Conservation (phyloP, 2,113 vertebrate genomes). For the Chitala chitala region DNA sequence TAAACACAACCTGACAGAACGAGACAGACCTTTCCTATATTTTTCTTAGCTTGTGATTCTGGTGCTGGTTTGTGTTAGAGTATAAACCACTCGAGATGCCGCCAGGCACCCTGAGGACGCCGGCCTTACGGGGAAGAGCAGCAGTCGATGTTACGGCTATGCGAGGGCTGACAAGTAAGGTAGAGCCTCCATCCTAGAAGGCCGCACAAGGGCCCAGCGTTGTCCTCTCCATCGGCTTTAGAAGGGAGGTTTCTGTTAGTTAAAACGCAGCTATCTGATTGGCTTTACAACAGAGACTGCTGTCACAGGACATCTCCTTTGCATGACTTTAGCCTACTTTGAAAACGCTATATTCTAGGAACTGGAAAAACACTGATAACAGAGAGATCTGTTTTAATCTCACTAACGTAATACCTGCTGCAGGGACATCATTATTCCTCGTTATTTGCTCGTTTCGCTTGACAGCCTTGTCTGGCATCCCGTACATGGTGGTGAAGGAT, state of each 20-base stretch:
- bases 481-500: background rate
- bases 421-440: background rate
- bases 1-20: slow-evolving; percentile 6
- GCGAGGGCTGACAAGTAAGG: slow-evolving; percentile 23
- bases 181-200: background rate
- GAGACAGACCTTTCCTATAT: background rate
- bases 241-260: background rate
- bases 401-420: background rate
- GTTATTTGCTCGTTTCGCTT: background rate
- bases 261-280: slow-evolving; percentile 8
- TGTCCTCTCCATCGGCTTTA: background rate
- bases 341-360: background rate
- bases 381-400: background rate
- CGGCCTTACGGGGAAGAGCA: background rate
- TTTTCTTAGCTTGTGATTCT: background rate
- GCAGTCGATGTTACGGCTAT: slow-evolving; percentile 31
- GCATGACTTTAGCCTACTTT: background rate
- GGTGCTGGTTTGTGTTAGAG: slow-evolving; percentile 12
- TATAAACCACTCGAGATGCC: background rate
- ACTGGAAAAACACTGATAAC: slow-evolving; percentile 3
- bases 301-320: slow-evolving; percentile 4
- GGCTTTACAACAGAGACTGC: background rate
- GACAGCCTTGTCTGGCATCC: too few relatives aligned
- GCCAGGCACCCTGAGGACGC: background rate
- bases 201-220: background rate